Evolutionary conservation across 2,797 vertebrate species (phyloP), one percentile per base, ranked within the genome.

Genomic region (Xiphophorus birchmanni): DNA sequence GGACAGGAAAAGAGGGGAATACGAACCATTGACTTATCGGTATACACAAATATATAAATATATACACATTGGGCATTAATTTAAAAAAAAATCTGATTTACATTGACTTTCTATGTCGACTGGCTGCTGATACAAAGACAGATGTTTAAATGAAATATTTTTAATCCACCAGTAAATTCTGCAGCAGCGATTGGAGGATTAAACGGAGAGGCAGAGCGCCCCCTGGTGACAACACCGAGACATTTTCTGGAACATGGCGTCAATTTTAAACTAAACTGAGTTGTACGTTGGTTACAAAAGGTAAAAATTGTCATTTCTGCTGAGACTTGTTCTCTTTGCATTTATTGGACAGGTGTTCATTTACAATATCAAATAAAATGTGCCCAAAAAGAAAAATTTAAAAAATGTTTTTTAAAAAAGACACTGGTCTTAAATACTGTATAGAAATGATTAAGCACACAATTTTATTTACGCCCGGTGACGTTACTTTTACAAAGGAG

Each of bases 361-460:
- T 93, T 91, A 94, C 89, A 92, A 89, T 86, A 87, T 75, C 87
- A 89, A 93, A 91, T 86, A 86, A 90, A 92, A 91, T 91, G 89
- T 93, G 92, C 92, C 60, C 15, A 0, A 85, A 89, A n/a, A 87
- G 92, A 94, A 94, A 29, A 85, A 2, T 2, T 0, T 92, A 58
- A 89, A 90, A 82, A 91, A n/a, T n/a, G n/a, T n/a, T n/a, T n/a
- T n/a, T n/a, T n/a, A n/a, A 92, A 93, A 71, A 75, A 86, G 67
- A 89, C 76, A 85, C 85, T 87, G 89, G 74, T 85, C 87, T 93
- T 87, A 87, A 93, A 92, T 86, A 90, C 80, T 26, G 89, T 92
- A 90, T 90, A 93, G 89, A 94, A 92, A 91, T 82, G 85, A 88
- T 86, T 91, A 90, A 87, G 86, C 90, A 90, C 84, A 92, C 84